Evolutionary conservation across 2,113 vertebrate species (phyloP), one percentile per base, ranked within the genome.

Genomic region (Plestiodon gilberti): DNA sequence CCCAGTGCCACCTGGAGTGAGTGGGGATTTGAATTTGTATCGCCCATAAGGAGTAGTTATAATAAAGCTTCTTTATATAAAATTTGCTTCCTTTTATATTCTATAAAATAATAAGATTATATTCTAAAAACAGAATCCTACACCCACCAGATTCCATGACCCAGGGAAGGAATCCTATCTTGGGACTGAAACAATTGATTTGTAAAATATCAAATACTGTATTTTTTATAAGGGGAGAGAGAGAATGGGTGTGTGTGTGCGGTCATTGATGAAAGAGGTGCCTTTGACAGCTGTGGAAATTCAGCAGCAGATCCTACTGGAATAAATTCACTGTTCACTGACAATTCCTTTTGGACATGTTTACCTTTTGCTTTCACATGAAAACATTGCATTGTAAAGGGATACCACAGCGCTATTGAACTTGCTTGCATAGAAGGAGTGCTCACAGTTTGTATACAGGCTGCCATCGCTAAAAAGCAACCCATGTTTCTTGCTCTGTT

Each of bases 291-390:
- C 67, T 28, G 1, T 91, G 83, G 90, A 88, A 93, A 90, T 89
- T 84, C 40, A 91, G 83, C 88, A 67, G n/a, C 88, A 78, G 73
- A 82, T 90, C 76, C n/a, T 91, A 52, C 38, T 73, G 79, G 89
- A 88, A 78, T 78, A 48, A 90, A 90, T 74, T 89, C 78, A 67
- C 57, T 83, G 28, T 84, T 89, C 71, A 52, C 84, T 89, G 88
- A 87, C 77, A 83, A 59, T 69, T 94, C 22, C 55, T 70, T 92
- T 87, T 88, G 79, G 91, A 91, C 90, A 67, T 23, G 14, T 89
- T 90, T 70, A 78, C 88, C 84, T 83, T 93, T 90, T 88, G 62
- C 79, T 93, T 91, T 90, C 57, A 3, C 79, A 55, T 92, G 92
- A 93, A 91, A 93, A 55, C 89, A 65, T 7, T 48, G 33, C 62